Base-by-base conservation (phyloP, 1,140 invertebrate species). In the Drosophila melanica region DNA sequence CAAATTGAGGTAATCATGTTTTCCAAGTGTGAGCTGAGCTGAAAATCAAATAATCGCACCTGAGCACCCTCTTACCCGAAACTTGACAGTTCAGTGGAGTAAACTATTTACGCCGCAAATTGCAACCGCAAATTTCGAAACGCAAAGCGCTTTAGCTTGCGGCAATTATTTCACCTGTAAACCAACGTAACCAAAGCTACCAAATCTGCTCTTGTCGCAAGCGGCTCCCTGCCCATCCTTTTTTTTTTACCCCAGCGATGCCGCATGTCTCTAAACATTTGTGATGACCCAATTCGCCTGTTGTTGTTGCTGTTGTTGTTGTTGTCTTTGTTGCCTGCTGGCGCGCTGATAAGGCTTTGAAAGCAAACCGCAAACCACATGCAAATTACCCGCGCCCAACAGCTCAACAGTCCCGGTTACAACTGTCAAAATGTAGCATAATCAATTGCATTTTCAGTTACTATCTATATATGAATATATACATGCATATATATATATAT, bases 1-100 rank as follows among this genome's bases (percentile, higher is more conserved):
- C 82, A 76, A 68, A 89, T 80, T 86, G 70, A 60, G 75, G 79
- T 87, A 81, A 86, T 81, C 78, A 81, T 72, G 59, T 87, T 87
- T 86, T 67, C 50, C 72, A 81, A 69, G 72, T 68, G 44, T 53
- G n/a, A 37, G 23, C 44, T 51, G 35, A 63, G 75, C 58, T 79
- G 53, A 51, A 82, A 79, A 75, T 75, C 75, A 74, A 81, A 81
- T 70, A 73, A 45, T 41, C 53, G 23, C 50, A 50, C 35, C 44
- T 53, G 33, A 2, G 16, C 12, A 4, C 55, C 12, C n/a, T 2
- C 7, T 7, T 16, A 23, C 2, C 20, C 20, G 20, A 23, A 23
- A 23, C 5, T 41, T 12, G 5, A 27, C 27, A 27, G 6, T 27
- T 27, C 23, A 18, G 23, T 10, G 23, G n/a, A 37, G 44, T 16